Percentiles rank a stretch among this genome's conserved stretches.
Conservation (phyloP, 2,797 vertebrate species). For the Hozukius guyotensis region DNA sequence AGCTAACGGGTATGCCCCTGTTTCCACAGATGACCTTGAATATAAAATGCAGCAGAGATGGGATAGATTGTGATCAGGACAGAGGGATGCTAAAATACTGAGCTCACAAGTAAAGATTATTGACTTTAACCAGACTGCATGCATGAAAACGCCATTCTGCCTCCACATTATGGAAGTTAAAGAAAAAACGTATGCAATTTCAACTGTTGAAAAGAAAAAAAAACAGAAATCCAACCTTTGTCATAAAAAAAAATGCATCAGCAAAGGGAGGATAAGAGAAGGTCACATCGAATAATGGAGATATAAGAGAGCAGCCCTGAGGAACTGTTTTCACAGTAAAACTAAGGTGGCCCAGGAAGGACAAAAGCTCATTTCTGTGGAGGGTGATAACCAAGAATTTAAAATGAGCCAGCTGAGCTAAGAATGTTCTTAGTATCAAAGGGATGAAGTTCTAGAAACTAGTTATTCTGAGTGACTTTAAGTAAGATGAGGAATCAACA, state of each 20-base stretch:
- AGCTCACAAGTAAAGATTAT: neutral
- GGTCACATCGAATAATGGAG: constrained; percentile 10
- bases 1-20: neutral
- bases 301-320: constrained; percentile 13
- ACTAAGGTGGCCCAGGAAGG: constrained; percentile 12
- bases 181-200: neutral
- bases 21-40: neutral
- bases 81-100: neutral
- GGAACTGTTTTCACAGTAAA: constrained; percentile 9
- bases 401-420: neutral
- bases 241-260: neutral
- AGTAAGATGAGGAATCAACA: neutral
- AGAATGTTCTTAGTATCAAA: neutral
- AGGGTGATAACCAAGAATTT: neutral
- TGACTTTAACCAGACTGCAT: neutral
- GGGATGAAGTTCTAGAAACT: neutral
- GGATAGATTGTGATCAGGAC: neutral
- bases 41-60: neutral
- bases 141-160: neutral
- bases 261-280: neutral
- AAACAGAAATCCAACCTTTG: neutral
- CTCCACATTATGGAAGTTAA: neutral
- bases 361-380: constrained; percentile 11
- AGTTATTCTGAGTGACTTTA: neutral
- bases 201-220: neutral